Conservation (phyloP, 1,140 invertebrate genomes). For the Tetramorium simillimum region DNA sequence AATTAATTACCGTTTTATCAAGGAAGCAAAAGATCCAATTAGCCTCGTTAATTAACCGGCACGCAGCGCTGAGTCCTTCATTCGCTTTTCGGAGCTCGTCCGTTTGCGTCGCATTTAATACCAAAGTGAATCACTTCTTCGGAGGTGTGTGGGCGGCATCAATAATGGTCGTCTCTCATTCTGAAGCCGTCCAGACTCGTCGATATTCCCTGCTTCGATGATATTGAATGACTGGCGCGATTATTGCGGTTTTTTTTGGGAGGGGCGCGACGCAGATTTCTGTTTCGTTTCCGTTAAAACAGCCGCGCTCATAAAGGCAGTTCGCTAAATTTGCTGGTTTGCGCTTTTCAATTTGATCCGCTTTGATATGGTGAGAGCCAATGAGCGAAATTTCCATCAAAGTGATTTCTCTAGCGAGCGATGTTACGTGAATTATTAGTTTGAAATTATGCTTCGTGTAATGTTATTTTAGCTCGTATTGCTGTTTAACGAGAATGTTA, state of each 20-base stretch:
- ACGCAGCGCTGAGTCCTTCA: not conserved
- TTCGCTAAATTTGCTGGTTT: not conserved
- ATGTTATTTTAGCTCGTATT: constrained; percentile 14
- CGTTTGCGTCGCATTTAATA: constrained; percentile 19
- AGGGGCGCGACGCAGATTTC: not conserved
- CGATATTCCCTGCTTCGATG: not conserved
- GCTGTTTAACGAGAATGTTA: not conserved
- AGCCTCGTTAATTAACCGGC: constrained; percentile 47
- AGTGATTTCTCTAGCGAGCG: not conserved
- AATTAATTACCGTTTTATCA: constrained; percentile 41
- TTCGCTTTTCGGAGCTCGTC: constrained; percentile 14
- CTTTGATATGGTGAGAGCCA: constrained; percentile 15
- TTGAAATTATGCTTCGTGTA: constrained; percentile 1
- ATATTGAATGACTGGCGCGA: constrained; percentile 8
- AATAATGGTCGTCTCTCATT: not conserved
- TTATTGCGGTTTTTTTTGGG: not conserved
- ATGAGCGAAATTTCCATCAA: constrained; percentile 24
- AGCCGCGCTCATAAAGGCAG: not conserved
- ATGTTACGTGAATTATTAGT: constrained; percentile 29
- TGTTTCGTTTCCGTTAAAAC: not conserved
- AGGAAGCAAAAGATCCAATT: constrained; percentile 54
- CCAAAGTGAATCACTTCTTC: not conserved
- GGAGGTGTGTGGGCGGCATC: not conserved
- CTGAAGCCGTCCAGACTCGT: not conserved
- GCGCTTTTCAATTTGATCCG: constrained; percentile 7